These are phyloP conservation scores for Heliconius himera DNA, from an alignment of 1,140 invertebrate species.

Conservation along the genomic window DNA sequence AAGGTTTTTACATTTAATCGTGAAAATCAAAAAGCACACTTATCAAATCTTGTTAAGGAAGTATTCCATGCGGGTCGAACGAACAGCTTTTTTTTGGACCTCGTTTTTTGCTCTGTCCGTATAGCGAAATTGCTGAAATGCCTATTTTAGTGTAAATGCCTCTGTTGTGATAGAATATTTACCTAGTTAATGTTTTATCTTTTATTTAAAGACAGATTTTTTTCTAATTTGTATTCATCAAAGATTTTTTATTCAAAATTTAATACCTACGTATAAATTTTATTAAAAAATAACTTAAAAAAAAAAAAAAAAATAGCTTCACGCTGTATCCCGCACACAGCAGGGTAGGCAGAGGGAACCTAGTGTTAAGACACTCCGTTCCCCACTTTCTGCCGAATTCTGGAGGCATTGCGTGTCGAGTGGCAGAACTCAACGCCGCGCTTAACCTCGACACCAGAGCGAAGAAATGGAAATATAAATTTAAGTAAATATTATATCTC, in stretches of 20 bases:
- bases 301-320: too few species aligned
- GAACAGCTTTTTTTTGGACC: conserved; percentile 15
- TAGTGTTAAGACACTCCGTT: too few species aligned
- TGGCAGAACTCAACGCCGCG: too few species aligned
- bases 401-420: too few species aligned
- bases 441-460: too few species aligned
- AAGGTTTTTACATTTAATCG: neutral
- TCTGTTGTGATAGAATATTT: conserved; percentile 22
- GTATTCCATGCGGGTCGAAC: conserved; percentile 27
- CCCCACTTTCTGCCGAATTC: too few species aligned
- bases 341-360: too few species aligned
- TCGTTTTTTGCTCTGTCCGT: conserved; percentile 23
- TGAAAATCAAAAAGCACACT: conserved; percentile 4
- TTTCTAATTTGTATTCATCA: neutral
- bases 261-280: neutral
- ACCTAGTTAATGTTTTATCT: conserved; percentile 35
- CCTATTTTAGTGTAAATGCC: conserved; percentile 26
- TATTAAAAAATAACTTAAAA: neutral
- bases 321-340: too few species aligned
- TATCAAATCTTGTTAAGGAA: conserved; percentile 27
- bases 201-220: neutral
- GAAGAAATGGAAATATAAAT: too few species aligned
- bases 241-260: neutral
- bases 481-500: too few species aligned
- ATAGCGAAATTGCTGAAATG: conserved; percentile 31